Conservation (phyloP, 2,888 invertebrate genomes). For the Cephus spinipes region DNA sequence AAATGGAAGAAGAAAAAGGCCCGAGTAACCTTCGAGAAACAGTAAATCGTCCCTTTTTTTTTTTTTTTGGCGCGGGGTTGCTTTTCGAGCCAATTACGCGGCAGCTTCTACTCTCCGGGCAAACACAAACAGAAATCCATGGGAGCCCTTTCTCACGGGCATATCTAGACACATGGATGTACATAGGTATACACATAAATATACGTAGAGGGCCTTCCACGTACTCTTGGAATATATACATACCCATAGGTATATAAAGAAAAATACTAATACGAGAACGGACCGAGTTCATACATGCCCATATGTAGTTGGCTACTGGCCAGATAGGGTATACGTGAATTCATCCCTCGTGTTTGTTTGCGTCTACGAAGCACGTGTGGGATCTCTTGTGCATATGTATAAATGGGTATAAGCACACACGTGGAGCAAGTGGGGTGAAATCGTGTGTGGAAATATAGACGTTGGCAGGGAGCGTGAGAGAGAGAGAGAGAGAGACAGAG, state of each 20-base stretch:
- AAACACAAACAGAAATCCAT: slow-evolving; percentile 20
- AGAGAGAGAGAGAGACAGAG: background rate
- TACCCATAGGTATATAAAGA: background rate
- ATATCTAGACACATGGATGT: background rate
- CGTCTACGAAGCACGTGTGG: slow-evolving; percentile 20
- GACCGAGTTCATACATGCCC: slow-evolving; percentile 13
- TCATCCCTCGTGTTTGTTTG: slow-evolving; percentile 40
- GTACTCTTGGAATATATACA: background rate
- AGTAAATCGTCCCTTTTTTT: no score
- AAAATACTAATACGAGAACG: background rate
- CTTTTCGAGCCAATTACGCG: slow-evolving; percentile 18
- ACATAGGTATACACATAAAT: background rate
- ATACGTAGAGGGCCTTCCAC: background rate
- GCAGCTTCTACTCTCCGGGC: background rate
- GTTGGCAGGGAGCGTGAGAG: background rate
- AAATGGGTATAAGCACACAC: slow-evolving; percentile 20
- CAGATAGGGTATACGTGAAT: slow-evolving; percentile 52
- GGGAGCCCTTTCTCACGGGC: slow-evolving; percentile 5
- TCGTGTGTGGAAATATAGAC: slow-evolving; percentile 16
- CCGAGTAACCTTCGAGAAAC: no score
- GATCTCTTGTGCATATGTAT: slow-evolving; percentile 18
- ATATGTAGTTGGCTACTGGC: slow-evolving; percentile 52
- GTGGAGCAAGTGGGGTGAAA: slow-evolving; percentile 10
- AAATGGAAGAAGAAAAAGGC: no score
- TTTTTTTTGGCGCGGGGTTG: slow-evolving; percentile 1